Evolutionary conservation across 1,140 invertebrate species (phyloP), one percentile per base, ranked within the genome.

Genomic region (Calycopis cecrops): DNA sequence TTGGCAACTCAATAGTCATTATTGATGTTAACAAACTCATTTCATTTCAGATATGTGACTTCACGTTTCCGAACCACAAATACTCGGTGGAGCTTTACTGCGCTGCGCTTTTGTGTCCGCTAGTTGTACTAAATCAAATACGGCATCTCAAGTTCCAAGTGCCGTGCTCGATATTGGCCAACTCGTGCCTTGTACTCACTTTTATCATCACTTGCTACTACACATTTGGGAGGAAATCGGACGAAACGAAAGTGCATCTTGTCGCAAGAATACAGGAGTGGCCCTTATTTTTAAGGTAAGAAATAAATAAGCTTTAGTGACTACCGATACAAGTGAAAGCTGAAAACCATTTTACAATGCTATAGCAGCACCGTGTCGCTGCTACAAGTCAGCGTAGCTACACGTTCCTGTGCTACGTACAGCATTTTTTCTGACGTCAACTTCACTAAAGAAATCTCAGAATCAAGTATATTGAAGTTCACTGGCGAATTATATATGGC

Each of bases 101-200:
- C 55, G 68, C 90, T 0, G 71, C 91, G 0, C 62, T 93, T 0
- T 70, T 92, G 4, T 55, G 92, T 0, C 90, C 91, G 0, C 67
- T 93, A 3, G 66, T 93, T 2, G 59, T 92, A 0, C 80, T 92
- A n/a, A 91, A 90, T 3, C 91, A 93, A 66, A 90, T 95, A 33
- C 76, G 93, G 35, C 89, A 93, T 60, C 83, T 95, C 0, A 94
- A 93, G 67, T 92, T 91, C 65, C 73, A 95, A 51, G 93, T 94
- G 8, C 94, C 94, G 0, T 94, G 95, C 73, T 95, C 94, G 0
- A 77, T 91, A 1, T 59, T 93, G 12, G 93, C 94, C 9, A 95
- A 94, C 52, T 47, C 91, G 1, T 92, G 91, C 35, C 91, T 95
- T 63, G 78, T 94, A 1, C 64, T 91, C 1, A 91, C 92, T 1